phyloP scores from a whole-genome alignment of 2,113 vertebrate species.

The Campylomormyrus numenius region DNA sequence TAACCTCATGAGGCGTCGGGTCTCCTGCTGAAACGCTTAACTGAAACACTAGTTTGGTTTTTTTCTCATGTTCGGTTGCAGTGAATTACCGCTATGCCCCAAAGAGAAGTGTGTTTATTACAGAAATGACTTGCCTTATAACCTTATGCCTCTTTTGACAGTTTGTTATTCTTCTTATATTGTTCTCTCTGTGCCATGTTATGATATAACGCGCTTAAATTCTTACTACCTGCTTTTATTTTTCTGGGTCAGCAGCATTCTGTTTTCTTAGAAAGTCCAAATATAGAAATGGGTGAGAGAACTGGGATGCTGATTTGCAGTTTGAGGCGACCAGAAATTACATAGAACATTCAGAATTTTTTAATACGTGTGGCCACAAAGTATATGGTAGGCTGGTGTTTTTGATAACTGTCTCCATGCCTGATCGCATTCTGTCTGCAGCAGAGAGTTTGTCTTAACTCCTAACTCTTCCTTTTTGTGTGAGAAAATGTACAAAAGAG shows the following conservation, averaged over 20 bases:
- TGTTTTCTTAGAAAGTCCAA: conserved; percentile 50
- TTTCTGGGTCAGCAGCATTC: conserved; percentile 43
- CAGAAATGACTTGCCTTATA: background rate
- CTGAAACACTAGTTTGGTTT: conserved; percentile 21
- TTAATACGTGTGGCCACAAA: conserved; percentile 64
- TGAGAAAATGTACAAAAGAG: background rate
- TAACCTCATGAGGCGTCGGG: conserved; percentile 27
- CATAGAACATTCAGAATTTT: conserved; percentile 59
- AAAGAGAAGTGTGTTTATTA: background rate
- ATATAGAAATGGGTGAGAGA: conserved; percentile 54
- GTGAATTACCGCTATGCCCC: background rate
- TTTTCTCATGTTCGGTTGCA: conserved; percentile 4
- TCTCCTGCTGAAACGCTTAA: conserved; percentile 15
- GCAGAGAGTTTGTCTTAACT: conserved; percentile 34
- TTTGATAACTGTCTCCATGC: conserved; percentile 62
- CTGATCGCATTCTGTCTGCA: conserved; percentile 53
- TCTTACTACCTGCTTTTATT: conserved; percentile 49
- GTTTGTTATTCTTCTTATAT: conserved; percentile 10
- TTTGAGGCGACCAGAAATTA: conserved; percentile 63
- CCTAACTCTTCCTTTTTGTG: conserved; percentile 30
- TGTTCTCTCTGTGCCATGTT: background rate
- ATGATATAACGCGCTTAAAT: conserved; percentile 9
- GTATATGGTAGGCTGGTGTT: conserved; percentile 55
- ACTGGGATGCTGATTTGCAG: conserved; percentile 60
- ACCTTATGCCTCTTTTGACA: background rate